A percentile compares a stretch with the other conserved stretches of the same genome.
Evolutionary conservation across 2,113 vertebrate species (phyloP).

Genomic region (Notarius quadriscutis): DNA sequence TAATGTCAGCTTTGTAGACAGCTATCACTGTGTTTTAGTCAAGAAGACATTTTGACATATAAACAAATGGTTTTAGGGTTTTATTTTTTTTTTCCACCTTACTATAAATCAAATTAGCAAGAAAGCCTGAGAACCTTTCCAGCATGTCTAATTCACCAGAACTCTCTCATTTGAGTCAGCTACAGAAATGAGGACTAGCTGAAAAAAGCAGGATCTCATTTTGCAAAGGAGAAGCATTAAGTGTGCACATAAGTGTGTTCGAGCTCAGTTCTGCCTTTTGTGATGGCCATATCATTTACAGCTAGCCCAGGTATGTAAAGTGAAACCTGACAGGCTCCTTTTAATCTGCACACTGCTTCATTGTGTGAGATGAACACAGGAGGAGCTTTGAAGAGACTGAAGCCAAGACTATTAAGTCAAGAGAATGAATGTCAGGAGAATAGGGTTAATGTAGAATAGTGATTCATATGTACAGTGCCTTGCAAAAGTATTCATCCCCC

Average conservation of each 20-base stretch:
- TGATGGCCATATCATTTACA: slow-evolving; percentile 7
- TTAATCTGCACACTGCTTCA: neutral
- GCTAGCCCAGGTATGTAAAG: slow-evolving; percentile 15
- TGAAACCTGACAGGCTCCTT: slow-evolving; percentile 20
- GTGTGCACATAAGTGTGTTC: neutral
- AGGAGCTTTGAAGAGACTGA: neutral
- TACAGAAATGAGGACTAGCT: neutral
- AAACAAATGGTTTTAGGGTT: neutral
- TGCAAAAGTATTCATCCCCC: no score
- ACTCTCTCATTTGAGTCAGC: neutral
- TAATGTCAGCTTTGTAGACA: neutral
- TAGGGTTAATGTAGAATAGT: slow-evolving; percentile 76
- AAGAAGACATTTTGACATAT: neutral
- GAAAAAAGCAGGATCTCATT: neutral
- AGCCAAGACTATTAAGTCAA: neutral
- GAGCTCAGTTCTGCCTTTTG: slow-evolving; percentile 12
- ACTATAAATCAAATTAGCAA: neutral
- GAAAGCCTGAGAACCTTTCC: neutral
- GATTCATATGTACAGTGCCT: no score
- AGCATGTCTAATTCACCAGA: neutral
- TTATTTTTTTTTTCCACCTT: neutral
- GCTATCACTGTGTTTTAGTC: neutral
- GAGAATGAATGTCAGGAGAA: slow-evolving; percentile 83
- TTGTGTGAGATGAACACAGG: neutral
- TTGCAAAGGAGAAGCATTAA: neutral